phyloP scores from a whole-genome alignment of 2,113 vertebrate species.

The Rhinopomastus cyanomelas region DNA sequence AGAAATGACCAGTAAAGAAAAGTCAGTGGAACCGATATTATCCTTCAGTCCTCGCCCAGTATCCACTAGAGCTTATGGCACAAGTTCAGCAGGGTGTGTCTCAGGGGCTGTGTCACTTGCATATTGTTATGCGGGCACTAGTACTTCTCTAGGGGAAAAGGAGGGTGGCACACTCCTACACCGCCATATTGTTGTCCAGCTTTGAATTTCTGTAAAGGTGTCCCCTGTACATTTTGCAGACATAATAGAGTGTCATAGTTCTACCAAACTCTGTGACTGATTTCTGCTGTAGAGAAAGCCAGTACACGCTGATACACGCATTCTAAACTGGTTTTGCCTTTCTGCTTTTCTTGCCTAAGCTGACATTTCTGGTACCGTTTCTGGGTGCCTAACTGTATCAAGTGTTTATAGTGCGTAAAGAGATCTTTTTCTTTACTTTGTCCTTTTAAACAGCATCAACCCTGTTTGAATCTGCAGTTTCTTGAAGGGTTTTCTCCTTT shows the following conservation, averaged over 20 bases:
- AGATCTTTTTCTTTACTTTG: background rate
- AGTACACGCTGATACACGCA: background rate
- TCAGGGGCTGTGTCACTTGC: background rate
- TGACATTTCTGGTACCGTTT: conserved; percentile 54
- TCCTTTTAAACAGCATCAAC: conserved; percentile 12
- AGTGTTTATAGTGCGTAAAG: conserved; percentile 2
- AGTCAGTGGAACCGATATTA: background rate
- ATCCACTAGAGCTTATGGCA: background rate
- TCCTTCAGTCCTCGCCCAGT: background rate
- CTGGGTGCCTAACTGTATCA: conserved; percentile 32
- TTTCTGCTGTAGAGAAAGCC: conserved; percentile 46
- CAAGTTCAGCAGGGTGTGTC: background rate
- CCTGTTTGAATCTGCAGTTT: conserved; percentile 6
- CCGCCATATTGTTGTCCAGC: conserved; percentile 16
- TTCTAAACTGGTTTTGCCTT: conserved; percentile 50
- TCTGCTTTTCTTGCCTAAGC: conserved; percentile 43
- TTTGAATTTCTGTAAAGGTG: conserved; percentile 46
- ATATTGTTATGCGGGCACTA: background rate
- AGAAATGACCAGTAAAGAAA: background rate
- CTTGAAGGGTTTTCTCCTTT: background rate
- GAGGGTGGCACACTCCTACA: background rate
- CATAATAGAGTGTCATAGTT: conserved; percentile 48
- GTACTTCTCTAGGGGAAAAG: background rate
- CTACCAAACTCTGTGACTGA: conserved; percentile 24
- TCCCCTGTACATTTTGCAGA: conserved; percentile 27